Conservation (phyloP, 2,888 invertebrate genomes). For the Melipona bicolor region DNA sequence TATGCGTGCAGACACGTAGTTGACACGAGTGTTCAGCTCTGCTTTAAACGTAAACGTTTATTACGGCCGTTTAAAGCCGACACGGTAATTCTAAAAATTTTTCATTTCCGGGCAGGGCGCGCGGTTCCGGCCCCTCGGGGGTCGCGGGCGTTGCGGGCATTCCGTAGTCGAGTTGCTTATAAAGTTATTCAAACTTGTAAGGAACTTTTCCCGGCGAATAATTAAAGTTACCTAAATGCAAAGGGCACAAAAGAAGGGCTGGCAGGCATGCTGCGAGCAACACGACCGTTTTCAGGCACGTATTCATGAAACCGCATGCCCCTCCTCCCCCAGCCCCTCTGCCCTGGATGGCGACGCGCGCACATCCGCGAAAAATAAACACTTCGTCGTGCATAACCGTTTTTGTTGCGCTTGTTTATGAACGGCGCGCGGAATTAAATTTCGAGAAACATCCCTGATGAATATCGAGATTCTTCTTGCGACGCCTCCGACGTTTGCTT, state of each 20-base stretch:
- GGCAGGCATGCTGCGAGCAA: constrained; percentile 59
- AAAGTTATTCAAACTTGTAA: constrained; percentile 72
- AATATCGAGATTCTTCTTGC: neutral
- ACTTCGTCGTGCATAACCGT: constrained; percentile 18
- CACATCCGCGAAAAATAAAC: constrained; percentile 30
- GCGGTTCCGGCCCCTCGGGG: constrained; percentile 58
- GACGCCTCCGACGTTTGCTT: too few relatives aligned
- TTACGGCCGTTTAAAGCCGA: constrained; percentile 41
- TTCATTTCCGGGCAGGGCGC: constrained; percentile 57
- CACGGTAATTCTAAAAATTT: constrained; percentile 61
- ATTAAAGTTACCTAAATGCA: constrained; percentile 72
- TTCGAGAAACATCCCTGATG: neutral
- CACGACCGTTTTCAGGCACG: constrained; percentile 42
- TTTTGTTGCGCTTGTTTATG: neutral
- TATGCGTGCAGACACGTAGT: neutral
- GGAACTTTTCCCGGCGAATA: constrained; percentile 71
- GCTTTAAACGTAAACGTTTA: constrained; percentile 47
- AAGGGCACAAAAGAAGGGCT: constrained; percentile 67
- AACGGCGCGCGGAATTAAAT: neutral
- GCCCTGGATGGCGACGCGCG: neutral
- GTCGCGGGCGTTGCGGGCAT: constrained; percentile 63
- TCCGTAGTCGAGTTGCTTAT: constrained; percentile 68
- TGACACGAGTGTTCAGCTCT: neutral
- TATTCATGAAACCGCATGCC: constrained; percentile 34
- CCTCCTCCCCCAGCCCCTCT: too few relatives aligned